Percentiles rank a stretch among this genome's conserved stretches.
These are phyloP conservation scores for Indri indri DNA, from an alignment of 2,113 vertebrate genomes.

Conservation along the genomic window DNA sequence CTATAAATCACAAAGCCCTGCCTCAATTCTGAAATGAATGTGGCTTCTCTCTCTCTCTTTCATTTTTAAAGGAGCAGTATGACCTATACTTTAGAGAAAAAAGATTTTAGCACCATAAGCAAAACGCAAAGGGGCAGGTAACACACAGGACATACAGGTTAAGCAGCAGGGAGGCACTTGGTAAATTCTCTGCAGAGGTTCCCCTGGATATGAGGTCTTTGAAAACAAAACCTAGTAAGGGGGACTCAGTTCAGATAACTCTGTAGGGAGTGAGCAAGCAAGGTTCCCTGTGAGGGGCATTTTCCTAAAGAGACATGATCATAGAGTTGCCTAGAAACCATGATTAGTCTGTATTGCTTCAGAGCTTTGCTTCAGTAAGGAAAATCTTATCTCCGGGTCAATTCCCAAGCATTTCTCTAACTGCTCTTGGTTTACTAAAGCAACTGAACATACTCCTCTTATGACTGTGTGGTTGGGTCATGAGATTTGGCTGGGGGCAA, in stretches of 20 bases:
- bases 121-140: accelerated
- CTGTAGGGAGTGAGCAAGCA: background rate
- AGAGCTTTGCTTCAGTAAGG: background rate
- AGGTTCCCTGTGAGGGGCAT: background rate
- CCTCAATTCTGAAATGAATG: background rate
- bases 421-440: background rate
- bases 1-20: background rate
- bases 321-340: background rate
- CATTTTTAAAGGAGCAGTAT: background rate
- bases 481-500: background rate
- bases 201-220: background rate
- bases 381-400: background rate
- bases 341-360: accelerated
- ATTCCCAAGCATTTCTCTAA: background rate
- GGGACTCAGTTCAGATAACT: background rate
- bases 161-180: background rate
- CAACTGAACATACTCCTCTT: background rate
- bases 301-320: background rate
- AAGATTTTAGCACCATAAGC: no score
- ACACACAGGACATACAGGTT: background rate
- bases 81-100: background rate
- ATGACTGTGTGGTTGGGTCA: no score
- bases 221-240: background rate
- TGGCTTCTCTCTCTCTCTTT: background rate
- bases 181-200: background rate